phyloP scores from a whole-genome alignment of 1,140 invertebrate species.

The Drosophila tsacasi region DNA sequence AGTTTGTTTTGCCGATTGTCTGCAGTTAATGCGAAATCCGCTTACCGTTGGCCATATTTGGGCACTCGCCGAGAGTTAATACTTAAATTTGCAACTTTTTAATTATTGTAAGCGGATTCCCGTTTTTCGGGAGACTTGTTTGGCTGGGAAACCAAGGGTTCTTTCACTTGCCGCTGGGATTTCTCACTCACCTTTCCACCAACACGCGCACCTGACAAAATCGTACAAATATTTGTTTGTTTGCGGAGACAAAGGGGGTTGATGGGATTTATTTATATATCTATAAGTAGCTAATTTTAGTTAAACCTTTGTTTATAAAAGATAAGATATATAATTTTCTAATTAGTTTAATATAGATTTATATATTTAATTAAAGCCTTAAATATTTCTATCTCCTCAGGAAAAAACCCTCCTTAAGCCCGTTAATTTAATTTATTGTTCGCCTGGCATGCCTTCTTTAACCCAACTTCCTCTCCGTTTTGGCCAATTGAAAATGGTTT shows the following conservation, averaged over 20 bases:
- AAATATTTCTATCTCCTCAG: not conserved
- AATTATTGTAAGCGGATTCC: constrained; percentile 83
- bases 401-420: not conserved
- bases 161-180: constrained; percentile 28
- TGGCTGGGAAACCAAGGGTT: constrained; percentile 13
- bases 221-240: constrained; percentile 10
- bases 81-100: constrained; percentile 81
- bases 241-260: not conserved
- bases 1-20: constrained; percentile 60
- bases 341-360: not conserved
- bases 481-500: constrained; percentile 20
- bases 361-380: not conserved
- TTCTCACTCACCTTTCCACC: constrained; percentile 20
- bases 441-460: not conserved
- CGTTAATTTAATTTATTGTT: constrained; percentile 21
- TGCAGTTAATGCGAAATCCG: constrained; percentile 68
- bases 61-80: constrained; percentile 71
- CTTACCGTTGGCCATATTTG: constrained; percentile 72
- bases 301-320: not conserved
- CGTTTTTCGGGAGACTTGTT: constrained; percentile 55
- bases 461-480: constrained; percentile 5
- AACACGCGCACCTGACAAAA: constrained; percentile 17
- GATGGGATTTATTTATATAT: not conserved
- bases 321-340: not conserved
- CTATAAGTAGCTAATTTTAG: not conserved